Evolutionary conservation across 2,113 vertebrate species (phyloP), one percentile per base, ranked within the genome.

Genomic region (Neolamprologus sp.): DNA sequence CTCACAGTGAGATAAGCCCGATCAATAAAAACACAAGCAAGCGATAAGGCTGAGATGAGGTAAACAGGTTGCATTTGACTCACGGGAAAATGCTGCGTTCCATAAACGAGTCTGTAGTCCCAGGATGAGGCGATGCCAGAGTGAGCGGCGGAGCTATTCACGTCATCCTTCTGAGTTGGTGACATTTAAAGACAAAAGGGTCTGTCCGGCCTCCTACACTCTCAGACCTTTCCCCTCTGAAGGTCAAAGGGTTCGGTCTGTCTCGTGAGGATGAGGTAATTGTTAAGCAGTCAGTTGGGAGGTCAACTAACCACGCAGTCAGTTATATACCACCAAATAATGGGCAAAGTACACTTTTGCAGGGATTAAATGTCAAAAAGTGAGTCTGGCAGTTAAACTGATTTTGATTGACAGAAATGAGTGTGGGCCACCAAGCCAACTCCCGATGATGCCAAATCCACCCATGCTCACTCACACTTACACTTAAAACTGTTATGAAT

Each of bases 161-260:
- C 31, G 28, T 82, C 82, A 75, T 42, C 45, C 84, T 54, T 71
- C 79, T 6, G 84, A 86, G 81, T n/a, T 45, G 86, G 68, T 93
- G 90, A 89, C 92, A 93, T 95, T 94, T 90, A 58, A 9, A 92
- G 80, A 95, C 92, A 95, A 94, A 92, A 81, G 79, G 84, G 88
- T 87, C 92, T 16, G 49, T 84, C 53, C 80, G 35, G 54, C 82
- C 80, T 87, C 83, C 80, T 42, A 88, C 86, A 81, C 71, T 81
- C 87, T 51, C 73, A 87, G 94, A 92, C 93, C 89, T 88, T 85
- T 91, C 71, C 87, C 55, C 87, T 79, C 68, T 79, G 85, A 92
- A 92, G 92, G 93, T 92, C 92, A 91, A 9, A 17, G 82, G 91
- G 87, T 90, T 83, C 55, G 9, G 60, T 54, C 78, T 53, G 73